Evolutionary conservation across 2,888 invertebrate species (phyloP), one percentile per base, ranked within the genome.

Genomic region (Corythucha ciliata): DNA sequence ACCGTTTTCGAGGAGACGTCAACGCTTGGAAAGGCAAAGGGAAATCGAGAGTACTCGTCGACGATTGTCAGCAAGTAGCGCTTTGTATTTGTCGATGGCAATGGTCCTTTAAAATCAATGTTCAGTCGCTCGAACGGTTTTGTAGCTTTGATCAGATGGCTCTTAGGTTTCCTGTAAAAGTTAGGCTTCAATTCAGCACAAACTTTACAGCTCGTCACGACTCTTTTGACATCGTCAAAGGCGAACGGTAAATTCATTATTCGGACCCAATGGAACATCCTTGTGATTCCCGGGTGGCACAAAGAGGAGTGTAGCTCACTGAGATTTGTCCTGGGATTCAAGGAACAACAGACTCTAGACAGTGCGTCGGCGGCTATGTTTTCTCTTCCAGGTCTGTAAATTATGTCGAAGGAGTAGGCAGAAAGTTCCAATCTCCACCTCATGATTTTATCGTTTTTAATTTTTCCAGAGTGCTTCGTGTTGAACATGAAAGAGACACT

Each of bases 1-100:
- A 39, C 39, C 5, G 39, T 39, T 39, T 20, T 12, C 14, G 39
- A 39, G 39, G 29, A 10, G 10, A 29, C n/a, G 12, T 36, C 37
- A 7, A 7, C 10, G 18, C 41, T 24, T 24, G 41, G 41, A 5
- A 20, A 33, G 32, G 37, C 26, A 4, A 25, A 42, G n/a, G 5
- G 27, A 18, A 42, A 42, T 6, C 42, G n/a, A 10, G 42, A 42
- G 14, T 14, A 42, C 14, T 42, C 42, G 51, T 60, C 56, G 2
- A 60, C 45, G 8, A 61, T 48, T 8, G 57, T 58, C 20, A 60
- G 45, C 16, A 48, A 12, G 37, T 55, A 29, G n/a, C 12, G 33
- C n/a, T 47, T 51, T 12, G 27, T 21, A 29, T 27, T 3, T 10
- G 7, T 14, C 16, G 7, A 40, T 12, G 41, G 16, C 8, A 16